These are phyloP conservation scores for Tarsius wallacei DNA, from an alignment of 2,797 vertebrate genomes.

Conservation along the genomic window DNA sequence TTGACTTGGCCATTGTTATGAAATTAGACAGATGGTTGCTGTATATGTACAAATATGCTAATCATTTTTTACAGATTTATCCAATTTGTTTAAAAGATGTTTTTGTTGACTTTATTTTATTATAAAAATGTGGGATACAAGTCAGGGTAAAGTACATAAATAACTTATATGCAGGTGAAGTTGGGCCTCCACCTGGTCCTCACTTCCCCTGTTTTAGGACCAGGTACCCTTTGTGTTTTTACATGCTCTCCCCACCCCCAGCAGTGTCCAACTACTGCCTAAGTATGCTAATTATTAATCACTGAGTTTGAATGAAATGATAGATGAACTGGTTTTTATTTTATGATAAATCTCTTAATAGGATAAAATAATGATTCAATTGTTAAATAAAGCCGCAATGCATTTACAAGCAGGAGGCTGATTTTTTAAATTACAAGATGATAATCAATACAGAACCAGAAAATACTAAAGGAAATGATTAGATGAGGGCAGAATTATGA, in stretches of 20 bases:
- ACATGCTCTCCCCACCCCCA: too few relatives aligned
- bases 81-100: too few relatives aligned
- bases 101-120: too few relatives aligned
- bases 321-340: background rate
- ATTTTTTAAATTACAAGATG: slow-evolving; percentile 21
- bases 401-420: background rate
- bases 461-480: background rate
- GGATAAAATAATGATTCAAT: background rate
- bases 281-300: background rate
- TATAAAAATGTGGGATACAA: too few relatives aligned
- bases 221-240: too few relatives aligned
- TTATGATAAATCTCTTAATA: background rate
- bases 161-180: too few relatives aligned
- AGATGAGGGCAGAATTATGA: background rate
- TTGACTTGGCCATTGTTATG: background rate
- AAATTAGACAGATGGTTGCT: background rate
- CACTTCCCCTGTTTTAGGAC: too few relatives aligned
- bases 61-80: background rate
- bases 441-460: background rate
- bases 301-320: slow-evolving; percentile 26
- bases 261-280: too few relatives aligned
- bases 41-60: background rate
- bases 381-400: background rate
- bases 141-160: too few relatives aligned
- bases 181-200: too few relatives aligned